These are phyloP conservation scores for Turdus rufiventris DNA, from an alignment of 2,113 vertebrate genomes.

Conservation along the genomic window DNA sequence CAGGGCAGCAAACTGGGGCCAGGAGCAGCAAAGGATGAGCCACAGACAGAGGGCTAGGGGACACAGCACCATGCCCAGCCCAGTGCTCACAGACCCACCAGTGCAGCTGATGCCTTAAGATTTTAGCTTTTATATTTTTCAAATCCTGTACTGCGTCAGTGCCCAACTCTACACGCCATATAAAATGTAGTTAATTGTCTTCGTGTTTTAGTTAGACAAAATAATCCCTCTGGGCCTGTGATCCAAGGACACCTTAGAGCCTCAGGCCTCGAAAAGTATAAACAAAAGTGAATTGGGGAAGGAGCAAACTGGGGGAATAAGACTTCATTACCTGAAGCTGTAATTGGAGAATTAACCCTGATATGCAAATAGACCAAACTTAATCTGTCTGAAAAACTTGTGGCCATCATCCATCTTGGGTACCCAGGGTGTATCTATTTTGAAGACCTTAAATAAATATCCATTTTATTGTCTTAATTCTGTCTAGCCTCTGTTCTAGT, in stretches of 20 bases:
- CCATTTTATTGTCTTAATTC: not conserved
- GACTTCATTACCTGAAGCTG: not conserved
- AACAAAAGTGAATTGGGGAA: not conserved
- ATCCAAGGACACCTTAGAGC: not conserved
- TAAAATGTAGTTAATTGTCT: too few species aligned
- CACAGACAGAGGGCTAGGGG: not conserved
- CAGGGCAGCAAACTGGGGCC: not conserved
- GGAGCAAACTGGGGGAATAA: not conserved
- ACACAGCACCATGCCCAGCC: accelerated
- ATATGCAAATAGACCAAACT: not conserved
- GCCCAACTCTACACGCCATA: not conserved
- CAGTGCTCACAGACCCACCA: not conserved
- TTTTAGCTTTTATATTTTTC: not conserved
- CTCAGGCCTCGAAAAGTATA: not conserved
- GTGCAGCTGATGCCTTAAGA: not conserved
- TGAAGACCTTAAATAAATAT: not conserved
- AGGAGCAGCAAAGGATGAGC: not conserved
- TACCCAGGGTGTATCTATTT: not conserved
- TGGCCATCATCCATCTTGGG: not conserved
- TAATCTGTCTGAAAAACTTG: not conserved
- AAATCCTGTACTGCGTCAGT: not conserved
- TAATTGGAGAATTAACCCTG: not conserved
- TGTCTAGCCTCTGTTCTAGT: not conserved
- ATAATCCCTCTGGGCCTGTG: not conserved
- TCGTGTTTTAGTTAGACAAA: not conserved